phyloP scores from a whole-genome alignment of 2,888 invertebrate genomes.

The Autographa pulchrina region DNA sequence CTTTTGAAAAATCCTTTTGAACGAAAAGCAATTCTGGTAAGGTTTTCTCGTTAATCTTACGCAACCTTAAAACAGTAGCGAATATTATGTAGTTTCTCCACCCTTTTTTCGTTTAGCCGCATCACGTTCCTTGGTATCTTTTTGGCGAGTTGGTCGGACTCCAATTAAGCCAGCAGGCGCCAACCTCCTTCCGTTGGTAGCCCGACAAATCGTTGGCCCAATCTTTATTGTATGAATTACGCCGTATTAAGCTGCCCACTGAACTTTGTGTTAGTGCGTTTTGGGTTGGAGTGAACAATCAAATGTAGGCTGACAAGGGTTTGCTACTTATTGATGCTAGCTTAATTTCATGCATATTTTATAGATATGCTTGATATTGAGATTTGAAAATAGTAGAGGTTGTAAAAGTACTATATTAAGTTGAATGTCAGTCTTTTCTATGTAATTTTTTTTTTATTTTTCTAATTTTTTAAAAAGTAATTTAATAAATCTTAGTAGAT shows the following conservation, averaged over 20 bases:
- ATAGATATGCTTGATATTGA: too few relatives aligned
- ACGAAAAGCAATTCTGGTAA: neutral
- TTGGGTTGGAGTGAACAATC: slow-evolving; percentile 17
- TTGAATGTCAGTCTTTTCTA: too few relatives aligned
- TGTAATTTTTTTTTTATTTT: too few relatives aligned
- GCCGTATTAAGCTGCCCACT: slow-evolving; percentile 39
- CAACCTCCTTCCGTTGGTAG: slow-evolving; percentile 72
- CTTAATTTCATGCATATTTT: neutral
- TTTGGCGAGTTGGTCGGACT: slow-evolving; percentile 79
- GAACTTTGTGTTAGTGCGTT: slow-evolving; percentile 34
- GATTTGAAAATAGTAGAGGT: too few relatives aligned
- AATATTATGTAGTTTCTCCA: slow-evolving; percentile 50
- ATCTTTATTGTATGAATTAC: slow-evolving; percentile 64
- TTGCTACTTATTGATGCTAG: neutral
- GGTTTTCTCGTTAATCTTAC: neutral
- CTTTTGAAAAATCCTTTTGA: neutral
- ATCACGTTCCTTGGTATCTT: slow-evolving; percentile 73
- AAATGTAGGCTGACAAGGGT: neutral
- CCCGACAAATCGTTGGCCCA: slow-evolving; percentile 69
- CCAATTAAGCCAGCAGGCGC: slow-evolving; percentile 83
- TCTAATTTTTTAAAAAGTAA: too few relatives aligned
- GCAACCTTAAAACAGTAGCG: slow-evolving; percentile 42
- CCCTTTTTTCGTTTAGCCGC: slow-evolving; percentile 70
- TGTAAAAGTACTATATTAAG: too few relatives aligned
- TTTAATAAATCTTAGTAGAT: too few relatives aligned